A percentile compares a stretch with the other conserved stretches of the same genome.
Conservation (phyloP, 2,797 vertebrate genomes). For the Melanotaenia nigrans region DNA sequence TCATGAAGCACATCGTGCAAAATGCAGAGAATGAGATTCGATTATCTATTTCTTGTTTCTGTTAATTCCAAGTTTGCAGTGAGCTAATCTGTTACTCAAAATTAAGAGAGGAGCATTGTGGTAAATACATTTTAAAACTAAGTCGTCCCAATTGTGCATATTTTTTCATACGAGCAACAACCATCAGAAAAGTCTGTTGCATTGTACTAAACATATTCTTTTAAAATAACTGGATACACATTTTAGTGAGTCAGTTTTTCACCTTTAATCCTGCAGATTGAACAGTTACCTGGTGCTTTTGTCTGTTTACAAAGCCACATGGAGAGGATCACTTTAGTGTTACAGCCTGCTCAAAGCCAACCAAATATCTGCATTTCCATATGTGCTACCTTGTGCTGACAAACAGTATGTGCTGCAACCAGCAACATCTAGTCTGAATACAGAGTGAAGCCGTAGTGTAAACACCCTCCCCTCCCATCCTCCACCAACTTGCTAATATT, state of each 20-base stretch:
- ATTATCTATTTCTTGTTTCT: constrained; percentile 14
- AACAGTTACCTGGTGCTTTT: constrained; percentile 9
- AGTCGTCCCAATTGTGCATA: background rate
- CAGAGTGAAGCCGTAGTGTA: constrained; percentile 3
- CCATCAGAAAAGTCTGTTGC: background rate
- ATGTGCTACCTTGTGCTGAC: constrained; percentile 21
- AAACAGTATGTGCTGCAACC: constrained; percentile 1
- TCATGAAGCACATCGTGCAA: constrained; percentile 13
- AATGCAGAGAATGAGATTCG: constrained; percentile 7
- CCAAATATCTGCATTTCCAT: constrained; percentile 1
- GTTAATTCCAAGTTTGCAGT: constrained; percentile 5
- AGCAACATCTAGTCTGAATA: constrained; percentile 8
- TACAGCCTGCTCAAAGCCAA: constrained; percentile 15
- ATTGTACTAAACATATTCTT: background rate
- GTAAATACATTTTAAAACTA: background rate
- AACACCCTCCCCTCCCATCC: constrained; percentile 11
- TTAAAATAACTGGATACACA: background rate
- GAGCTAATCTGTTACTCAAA: background rate
- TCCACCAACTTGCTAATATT: constrained; percentile 20
- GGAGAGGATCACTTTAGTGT: constrained; percentile 10
- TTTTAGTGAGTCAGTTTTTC: constrained; percentile 6
- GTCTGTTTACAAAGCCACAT: constrained; percentile 16
- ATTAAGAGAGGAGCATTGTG: background rate
- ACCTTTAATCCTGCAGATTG: constrained; percentile 6
- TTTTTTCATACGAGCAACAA: background rate